Percentiles rank a stretch among this genome's conserved stretches.
Evolutionary conservation across 2,113 vertebrate species (phyloP).

Genomic region (Blennius ocellaris): DNA sequence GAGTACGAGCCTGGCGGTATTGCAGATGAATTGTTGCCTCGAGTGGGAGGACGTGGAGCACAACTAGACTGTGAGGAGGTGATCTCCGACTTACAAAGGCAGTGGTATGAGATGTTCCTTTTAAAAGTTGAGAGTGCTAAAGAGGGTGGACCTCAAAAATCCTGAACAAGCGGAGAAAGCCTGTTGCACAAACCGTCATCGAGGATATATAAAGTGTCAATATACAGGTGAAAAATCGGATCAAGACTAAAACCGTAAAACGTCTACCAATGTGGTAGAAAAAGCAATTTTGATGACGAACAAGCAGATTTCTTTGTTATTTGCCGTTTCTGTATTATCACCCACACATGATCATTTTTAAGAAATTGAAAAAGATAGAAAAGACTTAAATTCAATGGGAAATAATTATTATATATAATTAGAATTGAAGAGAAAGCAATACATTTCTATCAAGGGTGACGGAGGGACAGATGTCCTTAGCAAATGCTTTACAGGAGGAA

Average conservation of each 20-base stretch:
- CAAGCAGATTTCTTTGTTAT: background rate
- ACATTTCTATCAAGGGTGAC: slow-evolving; percentile 6
- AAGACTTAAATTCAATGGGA: background rate
- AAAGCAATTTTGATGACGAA: background rate
- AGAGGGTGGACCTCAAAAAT: background rate
- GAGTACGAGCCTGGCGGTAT: slow-evolving; percentile 10
- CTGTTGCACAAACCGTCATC: background rate
- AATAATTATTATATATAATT: background rate
- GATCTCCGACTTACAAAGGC: slow-evolving; percentile 1
- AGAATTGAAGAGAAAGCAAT: background rate
- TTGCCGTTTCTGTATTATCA: background rate
- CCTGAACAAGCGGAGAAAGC: slow-evolving; percentile 2
- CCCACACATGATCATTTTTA: background rate
- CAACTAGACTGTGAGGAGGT: slow-evolving; percentile 18
- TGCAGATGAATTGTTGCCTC: slow-evolving; percentile 34
- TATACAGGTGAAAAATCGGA: background rate
- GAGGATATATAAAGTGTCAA: background rate
- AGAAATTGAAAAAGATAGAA: background rate
- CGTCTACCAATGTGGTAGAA: no score
- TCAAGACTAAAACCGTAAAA: background rate
- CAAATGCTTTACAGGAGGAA: background rate
- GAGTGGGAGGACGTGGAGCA: slow-evolving; percentile 30
- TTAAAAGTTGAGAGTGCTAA: background rate
- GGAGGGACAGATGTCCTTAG: slow-evolving; percentile 2
- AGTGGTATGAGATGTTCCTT: background rate